Base-by-base conservation (phyloP, 2,113 vertebrate genomes). In the Spheniscus mendiculus region DNA sequence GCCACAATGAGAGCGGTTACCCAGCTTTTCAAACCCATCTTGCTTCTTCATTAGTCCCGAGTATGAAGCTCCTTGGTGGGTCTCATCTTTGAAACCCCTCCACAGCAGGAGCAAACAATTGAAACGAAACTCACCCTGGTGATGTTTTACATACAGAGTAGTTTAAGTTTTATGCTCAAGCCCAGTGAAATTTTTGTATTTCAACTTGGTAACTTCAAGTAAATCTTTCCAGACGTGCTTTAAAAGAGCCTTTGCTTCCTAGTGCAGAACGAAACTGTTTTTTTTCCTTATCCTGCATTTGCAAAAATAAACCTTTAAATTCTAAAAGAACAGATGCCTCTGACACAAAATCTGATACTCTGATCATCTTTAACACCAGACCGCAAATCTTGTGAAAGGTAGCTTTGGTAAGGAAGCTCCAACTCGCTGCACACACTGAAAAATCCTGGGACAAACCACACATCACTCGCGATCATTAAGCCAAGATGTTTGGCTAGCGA, bases 391-490 rank as follows among this genome's bases (percentile, higher is more conserved):
- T 4, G 59, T 32, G 76, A 61, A 66, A 87, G 32, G 85, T 27
- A 14, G 34, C 47, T 29, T n/a, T 78, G 70, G 63, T 23, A 34
- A 58, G 3, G 59, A 15, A 80, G 63, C 50, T 49, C 65, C 72
- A 34, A 10, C 36, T 61, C 9, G 0, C 55, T 6, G 30, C 11
- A 8, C 3, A 27, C 8, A 4, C 55, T 10, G 2, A 53, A 85
- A 76, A 78, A 20, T 3, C 76, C 89, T 0, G 0, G 88, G 59
- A 92, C 6, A 56, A 67, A 22, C 14, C 59, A 52, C 76, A 15
- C 59, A 1, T 4, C 0, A 0, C 59, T 56, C 9, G 0, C 2
- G 0, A 22, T 8, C 80, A 10, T 3, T 6, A 22, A 30, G 58
- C 45, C 78, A 63, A 38, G 80, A 9, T 3, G 30, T 30, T 15